Evolutionary conservation across 2,113 vertebrate genomes (phyloP).

Genomic region (Myrmecobius fasciatus): DNA sequence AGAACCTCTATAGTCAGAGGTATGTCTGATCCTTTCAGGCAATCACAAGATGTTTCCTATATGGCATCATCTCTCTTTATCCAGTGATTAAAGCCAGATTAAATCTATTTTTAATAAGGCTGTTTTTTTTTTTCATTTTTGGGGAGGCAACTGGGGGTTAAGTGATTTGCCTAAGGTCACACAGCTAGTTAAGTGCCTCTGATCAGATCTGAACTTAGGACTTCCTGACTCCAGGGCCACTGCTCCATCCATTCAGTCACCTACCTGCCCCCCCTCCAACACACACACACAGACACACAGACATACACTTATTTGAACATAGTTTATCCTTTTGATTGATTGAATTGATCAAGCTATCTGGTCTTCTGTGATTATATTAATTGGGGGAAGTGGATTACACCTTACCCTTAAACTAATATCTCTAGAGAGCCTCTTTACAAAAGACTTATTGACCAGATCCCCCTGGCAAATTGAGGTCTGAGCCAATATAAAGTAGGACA

Average conservation of each 20-base stretch:
- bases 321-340: not conserved
- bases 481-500: not conserved
- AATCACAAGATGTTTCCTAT: not conserved
- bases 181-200: no score
- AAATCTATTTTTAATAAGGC: not conserved
- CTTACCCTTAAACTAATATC: not conserved
- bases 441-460: not conserved
- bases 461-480: not conserved
- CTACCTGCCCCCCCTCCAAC: no score
- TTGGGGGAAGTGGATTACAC: accelerated
- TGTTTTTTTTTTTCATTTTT: no score
- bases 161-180: no score
- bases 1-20: not conserved
- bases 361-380: not conserved
- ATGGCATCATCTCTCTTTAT: not conserved
- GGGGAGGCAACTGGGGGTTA: no score
- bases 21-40: not conserved
- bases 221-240: no score
- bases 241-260: no score
- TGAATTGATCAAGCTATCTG: not conserved
- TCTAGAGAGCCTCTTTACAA: not conserved
- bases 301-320: not conserved
- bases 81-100: not conserved
- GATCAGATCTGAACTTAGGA: no score
- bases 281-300: no score